These are phyloP conservation scores for Pseudopleuronectes americanus DNA, from an alignment of 2,797 vertebrate species.

Conservation along the genomic window DNA sequence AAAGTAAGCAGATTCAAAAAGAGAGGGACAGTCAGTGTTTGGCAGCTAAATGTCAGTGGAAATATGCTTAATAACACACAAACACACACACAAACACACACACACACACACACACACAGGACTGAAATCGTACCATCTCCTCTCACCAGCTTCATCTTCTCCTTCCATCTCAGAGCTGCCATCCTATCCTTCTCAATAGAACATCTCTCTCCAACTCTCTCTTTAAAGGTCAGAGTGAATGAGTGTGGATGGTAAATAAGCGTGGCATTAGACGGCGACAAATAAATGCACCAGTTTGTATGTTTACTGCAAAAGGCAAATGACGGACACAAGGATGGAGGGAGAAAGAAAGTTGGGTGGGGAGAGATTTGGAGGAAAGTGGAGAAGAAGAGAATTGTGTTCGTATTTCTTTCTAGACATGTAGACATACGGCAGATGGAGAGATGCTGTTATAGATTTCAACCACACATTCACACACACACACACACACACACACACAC, in stretches of 20 bases:
- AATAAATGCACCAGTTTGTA: constrained; percentile 23
- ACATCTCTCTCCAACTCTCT: constrained; percentile 46
- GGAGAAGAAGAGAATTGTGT: constrained; percentile 38
- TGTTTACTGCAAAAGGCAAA: constrained; percentile 22
- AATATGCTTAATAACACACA: constrained; percentile 22
- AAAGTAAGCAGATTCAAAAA: constrained; percentile 25
- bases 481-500: constrained; percentile 4
- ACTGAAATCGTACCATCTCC: constrained; percentile 38
- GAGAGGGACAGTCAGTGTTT: constrained; percentile 43
- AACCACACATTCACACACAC: constrained; percentile 25
- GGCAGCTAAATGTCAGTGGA: constrained; percentile 65
- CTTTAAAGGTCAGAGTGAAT: constrained; percentile 70
- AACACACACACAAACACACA: constrained; percentile 17
- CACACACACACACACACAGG: constrained; percentile 5
- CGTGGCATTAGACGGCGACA: constrained; percentile 24
- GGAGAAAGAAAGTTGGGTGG: neutral
- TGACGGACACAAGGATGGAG: neutral
- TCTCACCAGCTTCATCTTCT: constrained; percentile 48
- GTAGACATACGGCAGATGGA: constrained; percentile 40
- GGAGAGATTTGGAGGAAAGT: constrained; percentile 12
- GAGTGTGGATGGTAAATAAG: constrained; percentile 61
- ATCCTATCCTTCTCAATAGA: constrained; percentile 64
- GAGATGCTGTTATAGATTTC: constrained; percentile 46
- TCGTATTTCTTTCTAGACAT: constrained; percentile 52
- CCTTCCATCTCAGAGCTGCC: constrained; percentile 51